phyloP scores from a whole-genome alignment of 2,888 invertebrate genomes.

The Orchesella flavescens region DNA sequence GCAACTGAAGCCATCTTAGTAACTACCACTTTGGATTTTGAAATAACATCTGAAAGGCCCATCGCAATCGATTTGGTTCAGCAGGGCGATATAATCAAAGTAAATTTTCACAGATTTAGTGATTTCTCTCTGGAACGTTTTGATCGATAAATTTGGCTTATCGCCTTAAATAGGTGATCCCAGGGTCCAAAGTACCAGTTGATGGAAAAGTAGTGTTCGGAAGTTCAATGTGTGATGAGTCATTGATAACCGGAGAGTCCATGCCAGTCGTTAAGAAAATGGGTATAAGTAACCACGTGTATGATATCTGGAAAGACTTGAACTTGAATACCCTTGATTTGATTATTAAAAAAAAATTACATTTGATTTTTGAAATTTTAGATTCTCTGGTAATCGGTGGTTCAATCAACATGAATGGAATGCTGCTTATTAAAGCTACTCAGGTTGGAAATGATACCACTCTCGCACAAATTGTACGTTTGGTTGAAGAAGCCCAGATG shows the following conservation, averaged over 20 bases:
- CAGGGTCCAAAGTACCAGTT: conserved; percentile 96
- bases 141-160: conserved; percentile 19
- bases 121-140: too few relatives aligned
- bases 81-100: conserved; percentile 90
- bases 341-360: too few relatives aligned
- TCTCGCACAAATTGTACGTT: conserved; percentile 93
- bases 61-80: conserved; percentile 95
- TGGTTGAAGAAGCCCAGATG: conserved; percentile 98
- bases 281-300: conserved; percentile 75
- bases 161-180: conserved; percentile 91
- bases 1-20: conserved; percentile 95
- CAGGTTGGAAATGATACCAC: conserved; percentile 98
- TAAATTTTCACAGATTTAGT: not conserved
- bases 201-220: conserved; percentile 93
- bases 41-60: conserved; percentile 83
- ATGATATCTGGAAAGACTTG: not conserved
- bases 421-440: conserved; percentile 90
- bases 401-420: conserved; percentile 96
- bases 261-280: conserved; percentile 95
- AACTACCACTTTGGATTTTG: conserved; percentile 81
- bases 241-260: conserved; percentile 96
- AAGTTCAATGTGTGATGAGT: conserved; percentile 94
- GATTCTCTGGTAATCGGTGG: conserved; percentile 93
- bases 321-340: not conserved
- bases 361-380: conserved; percentile 71